Base-by-base conservation (phyloP, 2,797 vertebrate species). In the Meriones psammophilus region DNA sequence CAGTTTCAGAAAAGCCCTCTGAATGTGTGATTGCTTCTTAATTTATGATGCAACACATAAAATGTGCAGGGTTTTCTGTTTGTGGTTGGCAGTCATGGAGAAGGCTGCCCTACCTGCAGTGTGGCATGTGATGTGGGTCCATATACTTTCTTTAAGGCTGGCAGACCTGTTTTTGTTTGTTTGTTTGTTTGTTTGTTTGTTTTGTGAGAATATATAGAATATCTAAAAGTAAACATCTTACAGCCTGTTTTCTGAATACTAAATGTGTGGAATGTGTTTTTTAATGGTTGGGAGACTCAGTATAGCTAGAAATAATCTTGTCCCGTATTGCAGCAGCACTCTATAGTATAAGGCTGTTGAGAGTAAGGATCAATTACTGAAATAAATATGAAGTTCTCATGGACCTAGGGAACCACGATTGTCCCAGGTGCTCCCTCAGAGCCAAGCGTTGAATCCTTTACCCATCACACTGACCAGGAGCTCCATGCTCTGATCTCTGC, bases 401-500 rank as follows among this genome's bases (percentile, higher is more conserved):
- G 12, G 54, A 8, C 36, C 87, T 30, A 4, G n/a, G 73, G 58
- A 17, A 28, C 58, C 12, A 18, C 17, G n/a, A 42, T 39, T 62
- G 28, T 36, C 18, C 6, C 68, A 42, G 22, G 8, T 0, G 17
- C n/a, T 42, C 60, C 26, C 73, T 22, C 0, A 0, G 36, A 79
- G 24, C 50, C 50, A 8, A 60, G 74, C 22, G 10, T 42, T 36
- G 71, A 2, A 5, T 13, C 26, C 4, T 14, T 30, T 8, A 9
- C 18, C 56, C 1, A 10, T 60, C 80, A 80, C n/a, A 56, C 66
- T 50, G 6, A 8, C 91, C 33, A 2, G 0, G 36, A 15, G 14
- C 64, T 18, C 33, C 0, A 0, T 0, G 0, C 39, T 58, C 15
- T 50, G 17, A 24, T 36, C 9, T 46, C 22, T 54, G 66, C 17